Evolutionary conservation across 2,888 invertebrate genomes (phyloP), one percentile per base, ranked within the genome.

Genomic region (Chaetogeoica ovagalla): DNA sequence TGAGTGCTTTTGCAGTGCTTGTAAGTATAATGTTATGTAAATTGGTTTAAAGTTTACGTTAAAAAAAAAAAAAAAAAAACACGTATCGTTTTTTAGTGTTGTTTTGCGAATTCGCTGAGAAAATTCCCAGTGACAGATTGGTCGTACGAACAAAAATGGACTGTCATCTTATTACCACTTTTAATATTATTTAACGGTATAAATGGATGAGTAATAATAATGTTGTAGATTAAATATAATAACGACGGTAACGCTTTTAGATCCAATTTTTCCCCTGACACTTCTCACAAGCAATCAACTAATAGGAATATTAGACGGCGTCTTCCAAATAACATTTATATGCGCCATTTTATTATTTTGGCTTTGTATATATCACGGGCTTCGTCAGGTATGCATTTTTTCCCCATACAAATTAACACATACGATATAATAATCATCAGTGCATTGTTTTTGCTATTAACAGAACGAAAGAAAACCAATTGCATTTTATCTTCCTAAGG

Each of bases 141-240:
- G 98, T 96, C 97, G 0, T 95, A 97, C 84, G 98, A 98, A 87
- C 98, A 98, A 86, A 96, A 94, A 86, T 98, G 98, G 98, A 91
- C 97, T 86, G 93, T 95, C 0, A 87, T 94, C 60, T 88, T 98
- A 77, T 88, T 98, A 84, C 96, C 97, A 0, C 87, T 96, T 39
- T 88, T 98, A 17, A 88, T 98, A 83, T 90, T 97, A 23, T 97
- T 96, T 85, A 94, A 98, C 87, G 96, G 97, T 97, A 88, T 90
- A 91, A 82, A 37, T 23, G 1, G 6, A 66, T 48, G 15, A 21
- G 62, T n/a, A 59, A 37, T 15, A 15, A 48, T 48, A 52, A 77
- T 7, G 13, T 17, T 37, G 8, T 55, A 55, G 11, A 30, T 52
- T 13, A 23, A 0, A 52, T 2, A 52, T 2, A 69, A 30, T 69